phyloP scores from a whole-genome alignment of 1,140 invertebrate genomes.

The Cotesia typhae region DNA sequence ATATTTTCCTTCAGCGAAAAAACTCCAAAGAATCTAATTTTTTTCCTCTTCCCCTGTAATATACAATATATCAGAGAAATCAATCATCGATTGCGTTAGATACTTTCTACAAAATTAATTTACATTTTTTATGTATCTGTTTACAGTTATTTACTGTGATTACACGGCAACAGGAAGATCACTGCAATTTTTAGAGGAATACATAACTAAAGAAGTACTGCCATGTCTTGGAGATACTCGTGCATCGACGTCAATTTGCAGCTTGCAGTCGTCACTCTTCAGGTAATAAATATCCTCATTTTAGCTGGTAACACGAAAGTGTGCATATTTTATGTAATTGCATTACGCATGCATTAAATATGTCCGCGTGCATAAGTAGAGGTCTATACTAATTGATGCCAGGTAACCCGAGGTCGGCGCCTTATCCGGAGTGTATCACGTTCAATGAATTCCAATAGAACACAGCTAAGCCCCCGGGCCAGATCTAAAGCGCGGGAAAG shows the following conservation, averaged over 20 bases:
- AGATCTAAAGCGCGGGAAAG: constrained; percentile 1
- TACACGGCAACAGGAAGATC: constrained; percentile 84
- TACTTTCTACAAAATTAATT: too few relatives aligned
- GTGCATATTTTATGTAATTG: neutral
- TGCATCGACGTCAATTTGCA: constrained; percentile 84
- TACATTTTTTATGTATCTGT: neutral
- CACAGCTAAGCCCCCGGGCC: neutral
- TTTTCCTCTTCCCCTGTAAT: too few relatives aligned
- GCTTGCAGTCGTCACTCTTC: constrained; percentile 87
- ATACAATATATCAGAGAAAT: too few relatives aligned
- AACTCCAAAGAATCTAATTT: too few relatives aligned
- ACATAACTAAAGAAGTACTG: constrained; percentile 82
- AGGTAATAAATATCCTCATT: constrained; percentile 67
- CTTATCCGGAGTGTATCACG: constrained; percentile 12
- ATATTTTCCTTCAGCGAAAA: too few relatives aligned
- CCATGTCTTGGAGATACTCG: constrained; percentile 88
- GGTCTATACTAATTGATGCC: neutral
- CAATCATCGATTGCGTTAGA: too few relatives aligned
- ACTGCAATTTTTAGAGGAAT: constrained; percentile 88
- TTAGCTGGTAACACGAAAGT: too few relatives aligned
- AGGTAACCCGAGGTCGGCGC: constrained; percentile 31
- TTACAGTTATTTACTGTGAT: constrained; percentile 85
- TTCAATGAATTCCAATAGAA: constrained; percentile 18
- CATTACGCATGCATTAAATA: too few relatives aligned
- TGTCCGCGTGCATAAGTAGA: too few relatives aligned